Evolutionary conservation across 2,113 vertebrate species (phyloP), one percentile per base, ranked within the genome.

Genomic region (Glaucomys volans): DNA sequence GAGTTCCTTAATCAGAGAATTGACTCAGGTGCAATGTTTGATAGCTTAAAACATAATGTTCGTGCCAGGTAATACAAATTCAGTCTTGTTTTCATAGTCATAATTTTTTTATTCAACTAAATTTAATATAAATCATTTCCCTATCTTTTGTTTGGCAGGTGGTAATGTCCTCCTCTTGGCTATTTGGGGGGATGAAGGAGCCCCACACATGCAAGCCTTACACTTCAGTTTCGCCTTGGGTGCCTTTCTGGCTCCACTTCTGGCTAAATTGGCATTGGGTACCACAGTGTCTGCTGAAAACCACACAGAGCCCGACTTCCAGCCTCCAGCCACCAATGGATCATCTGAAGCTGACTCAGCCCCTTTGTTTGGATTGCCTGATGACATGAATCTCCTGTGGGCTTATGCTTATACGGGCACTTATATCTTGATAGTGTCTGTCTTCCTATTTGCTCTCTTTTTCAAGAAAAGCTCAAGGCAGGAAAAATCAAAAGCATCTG

Each of bases 131-230:
- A 96, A 85, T 24, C 10, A 59, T 4, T 96, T 42, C 79, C 9
- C 90, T 79, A 28, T 97, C 59, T 98, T 91, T 47, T 0, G 32
- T 81, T 81, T 94, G 89, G 24, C 98, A 99, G 99, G 99, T 98
- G 99, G 99, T 14, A 99, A 99, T 4, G 98, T 99, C 47, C 98
- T 99, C 81, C 99, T 98, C 37, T 98, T 99, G 98, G 98, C 98
- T 71, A 98, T 99, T 0, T 99, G 99, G 99, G 99, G 98, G 0
- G 97, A 98, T 59, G 98, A 98, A 79, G 98, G 98, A 4, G 99
- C 99, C 30, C 99, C 99, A 0, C 99, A 99, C 50, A 96, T 99
- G 98, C 99, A 99, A 98, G 99, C 99, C 59, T 98, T 99, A n/a
- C 99, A 99, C 97, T 99, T 99, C 98, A 99, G 99, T 97, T 99